A percentile compares a stretch with the other conserved stretches of the same genome.
phyloP scores from a whole-genome alignment of 2,888 invertebrate genomes.

The Crossocerus cetratus region DNA sequence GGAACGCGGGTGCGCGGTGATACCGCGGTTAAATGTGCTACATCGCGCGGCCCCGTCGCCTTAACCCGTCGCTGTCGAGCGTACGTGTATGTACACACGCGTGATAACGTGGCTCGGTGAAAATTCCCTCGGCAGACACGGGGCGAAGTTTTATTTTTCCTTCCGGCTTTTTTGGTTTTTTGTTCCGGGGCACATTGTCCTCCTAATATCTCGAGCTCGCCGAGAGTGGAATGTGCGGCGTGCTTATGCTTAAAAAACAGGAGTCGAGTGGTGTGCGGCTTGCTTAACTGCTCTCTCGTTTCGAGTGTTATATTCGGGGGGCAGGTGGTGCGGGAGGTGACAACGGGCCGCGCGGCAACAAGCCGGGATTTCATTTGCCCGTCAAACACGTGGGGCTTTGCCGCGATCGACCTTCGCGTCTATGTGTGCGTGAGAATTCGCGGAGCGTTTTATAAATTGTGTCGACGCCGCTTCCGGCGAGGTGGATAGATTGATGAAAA shows the following conservation, averaged over 20 bases:
- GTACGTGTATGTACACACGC: background rate
- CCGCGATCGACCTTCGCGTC: background rate
- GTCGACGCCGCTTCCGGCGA: conserved; percentile 27
- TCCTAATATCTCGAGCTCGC: conserved; percentile 5
- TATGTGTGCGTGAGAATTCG: too few relatives aligned
- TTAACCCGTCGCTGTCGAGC: conserved; percentile 15
- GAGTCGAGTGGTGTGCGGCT: too few relatives aligned
- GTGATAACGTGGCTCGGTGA: conserved; percentile 24
- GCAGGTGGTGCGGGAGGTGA: too few relatives aligned
- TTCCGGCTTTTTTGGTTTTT: conserved; percentile 1
- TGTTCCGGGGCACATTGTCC: background rate
- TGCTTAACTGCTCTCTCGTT: too few relatives aligned
- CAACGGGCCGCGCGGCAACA: too few relatives aligned
- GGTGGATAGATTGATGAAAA: conserved; percentile 57
- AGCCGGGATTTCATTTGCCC: background rate
- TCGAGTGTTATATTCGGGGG: too few relatives aligned
- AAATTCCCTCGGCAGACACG: too few relatives aligned
- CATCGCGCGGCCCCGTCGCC: background rate
- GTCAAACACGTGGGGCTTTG: background rate
- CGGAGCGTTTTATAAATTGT: too few relatives aligned
- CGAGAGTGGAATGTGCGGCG: conserved; percentile 1
- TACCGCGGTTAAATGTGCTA: conserved; percentile 32
- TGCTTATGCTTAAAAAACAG: background rate
- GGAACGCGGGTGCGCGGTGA: conserved; percentile 8
- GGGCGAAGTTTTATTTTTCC: background rate